A percentile compares a stretch with the other conserved stretches of the same genome.
phyloP scores from a whole-genome alignment of 2,888 invertebrate species.

The Petrolisthes cinctipes region DNA sequence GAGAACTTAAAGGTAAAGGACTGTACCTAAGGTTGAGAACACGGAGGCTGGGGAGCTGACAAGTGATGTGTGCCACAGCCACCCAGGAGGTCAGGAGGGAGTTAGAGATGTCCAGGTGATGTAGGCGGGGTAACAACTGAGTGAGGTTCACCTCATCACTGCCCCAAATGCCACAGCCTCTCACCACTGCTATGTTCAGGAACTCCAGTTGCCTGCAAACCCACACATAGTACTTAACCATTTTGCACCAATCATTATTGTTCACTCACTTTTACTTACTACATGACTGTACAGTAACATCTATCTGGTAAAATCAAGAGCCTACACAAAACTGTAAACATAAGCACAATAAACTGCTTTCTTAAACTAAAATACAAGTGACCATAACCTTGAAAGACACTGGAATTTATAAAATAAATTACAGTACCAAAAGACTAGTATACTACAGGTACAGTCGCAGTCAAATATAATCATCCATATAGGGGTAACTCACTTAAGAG shows the following conservation, averaged over 20 bases:
- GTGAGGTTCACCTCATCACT: constrained; percentile 48
- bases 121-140: constrained; percentile 49
- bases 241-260: background rate
- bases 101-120: constrained; percentile 50
- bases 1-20: background rate
- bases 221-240: background rate
- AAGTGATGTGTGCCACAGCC: constrained; percentile 51
- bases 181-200: constrained; percentile 48
- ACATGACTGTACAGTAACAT: background rate
- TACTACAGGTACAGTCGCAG: too few species aligned
- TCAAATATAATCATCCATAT: too few species aligned
- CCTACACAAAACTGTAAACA: too few species aligned
- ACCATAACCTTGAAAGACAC: too few species aligned
- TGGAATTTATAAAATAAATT: too few species aligned
- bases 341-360: too few species aligned
- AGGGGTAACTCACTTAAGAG: too few species aligned
- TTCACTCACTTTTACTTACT: background rate
- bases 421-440: too few species aligned
- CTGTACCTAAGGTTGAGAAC: constrained; percentile 57
- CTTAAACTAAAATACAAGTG: too few species aligned
- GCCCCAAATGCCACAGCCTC: constrained; percentile 44
- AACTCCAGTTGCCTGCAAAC: constrained; percentile 49
- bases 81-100: constrained; percentile 57
- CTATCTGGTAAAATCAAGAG: background rate
- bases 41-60: constrained; percentile 54